phyloP scores from a whole-genome alignment of 2,888 invertebrate species.

The Callyntrura guangdongensis region DNA sequence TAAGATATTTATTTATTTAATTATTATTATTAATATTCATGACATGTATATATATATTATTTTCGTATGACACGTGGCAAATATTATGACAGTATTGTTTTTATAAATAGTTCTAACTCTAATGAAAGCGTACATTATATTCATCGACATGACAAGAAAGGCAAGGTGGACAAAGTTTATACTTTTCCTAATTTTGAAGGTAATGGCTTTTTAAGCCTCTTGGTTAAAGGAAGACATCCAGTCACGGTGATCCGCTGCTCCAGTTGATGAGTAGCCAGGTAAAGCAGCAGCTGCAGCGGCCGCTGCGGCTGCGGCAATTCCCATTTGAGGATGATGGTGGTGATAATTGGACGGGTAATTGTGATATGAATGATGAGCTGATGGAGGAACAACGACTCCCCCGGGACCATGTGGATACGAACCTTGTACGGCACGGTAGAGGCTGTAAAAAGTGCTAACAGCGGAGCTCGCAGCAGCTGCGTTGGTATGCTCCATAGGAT shows the following conservation, averaged over 20 bases:
- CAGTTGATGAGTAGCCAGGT: conserved; percentile 61
- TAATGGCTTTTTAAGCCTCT: conserved; percentile 49
- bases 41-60: no score
- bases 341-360: conserved; percentile 78
- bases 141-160: no score
- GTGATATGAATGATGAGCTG: conserved; percentile 76
- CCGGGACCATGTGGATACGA: conserved; percentile 71
- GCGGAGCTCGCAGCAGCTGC: conserved; percentile 60
- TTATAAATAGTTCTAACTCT: no score
- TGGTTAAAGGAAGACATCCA: conserved; percentile 76
- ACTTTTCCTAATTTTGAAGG: no score
- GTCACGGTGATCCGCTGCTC: conserved; percentile 64
- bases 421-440: conserved; percentile 79
- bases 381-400: conserved; percentile 74
- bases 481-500: conserved; percentile 60
- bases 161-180: no score
- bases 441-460: conserved; percentile 81
- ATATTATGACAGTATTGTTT: no score
- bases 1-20: no score
- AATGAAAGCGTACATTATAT: no score
- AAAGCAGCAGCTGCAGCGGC: conserved; percentile 68
- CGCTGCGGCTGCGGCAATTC: conserved; percentile 72
- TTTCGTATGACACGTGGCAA: no score
- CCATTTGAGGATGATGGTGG: conserved; percentile 72
- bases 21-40: no score